phyloP scores from a whole-genome alignment of 92 coral and sea anemone species.

The Heteractis magnifica region DNA sequence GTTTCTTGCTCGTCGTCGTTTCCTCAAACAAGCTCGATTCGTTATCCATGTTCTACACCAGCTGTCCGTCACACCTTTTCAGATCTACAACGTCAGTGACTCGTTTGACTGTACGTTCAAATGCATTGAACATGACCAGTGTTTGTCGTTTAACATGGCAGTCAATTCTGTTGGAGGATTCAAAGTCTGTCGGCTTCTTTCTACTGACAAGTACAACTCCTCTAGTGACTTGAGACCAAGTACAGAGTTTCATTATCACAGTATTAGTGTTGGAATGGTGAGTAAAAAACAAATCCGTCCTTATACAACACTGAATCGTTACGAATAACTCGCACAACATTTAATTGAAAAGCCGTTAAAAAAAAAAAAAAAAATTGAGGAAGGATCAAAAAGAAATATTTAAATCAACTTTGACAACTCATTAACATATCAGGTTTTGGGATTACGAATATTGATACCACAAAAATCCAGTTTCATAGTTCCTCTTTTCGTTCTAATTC shows the following conservation, averaged over 20 bases:
- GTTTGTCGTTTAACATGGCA: conserved; percentile 22
- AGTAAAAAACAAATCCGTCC: not conserved
- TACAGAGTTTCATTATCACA: not conserved
- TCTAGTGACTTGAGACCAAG: not conserved
- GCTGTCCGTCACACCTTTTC: not conserved
- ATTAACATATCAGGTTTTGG: no score
- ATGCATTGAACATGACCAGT: conserved; percentile 9
- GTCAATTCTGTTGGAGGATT: not conserved
- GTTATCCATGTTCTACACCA: not conserved
- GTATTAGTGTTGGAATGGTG: not conserved
- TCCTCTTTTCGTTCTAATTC: no score
- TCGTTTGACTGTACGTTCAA: conserved; percentile 1
- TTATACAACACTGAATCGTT: not conserved
- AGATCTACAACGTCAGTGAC: not conserved
- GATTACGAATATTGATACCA: no score
- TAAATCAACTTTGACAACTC: no score
- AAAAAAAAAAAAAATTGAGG: no score
- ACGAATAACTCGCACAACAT: not conserved
- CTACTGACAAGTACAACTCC: conserved; percentile 17
- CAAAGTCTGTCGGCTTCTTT: conserved; percentile 12
- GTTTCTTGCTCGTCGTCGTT: conserved; percentile 1
- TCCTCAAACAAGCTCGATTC: conserved; percentile 6
- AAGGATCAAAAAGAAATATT: no score
- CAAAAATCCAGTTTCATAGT: no score
- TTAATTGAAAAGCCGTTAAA: no score